Conservation (phyloP, 2,113 vertebrate species). For the Sciurus niger region DNA sequence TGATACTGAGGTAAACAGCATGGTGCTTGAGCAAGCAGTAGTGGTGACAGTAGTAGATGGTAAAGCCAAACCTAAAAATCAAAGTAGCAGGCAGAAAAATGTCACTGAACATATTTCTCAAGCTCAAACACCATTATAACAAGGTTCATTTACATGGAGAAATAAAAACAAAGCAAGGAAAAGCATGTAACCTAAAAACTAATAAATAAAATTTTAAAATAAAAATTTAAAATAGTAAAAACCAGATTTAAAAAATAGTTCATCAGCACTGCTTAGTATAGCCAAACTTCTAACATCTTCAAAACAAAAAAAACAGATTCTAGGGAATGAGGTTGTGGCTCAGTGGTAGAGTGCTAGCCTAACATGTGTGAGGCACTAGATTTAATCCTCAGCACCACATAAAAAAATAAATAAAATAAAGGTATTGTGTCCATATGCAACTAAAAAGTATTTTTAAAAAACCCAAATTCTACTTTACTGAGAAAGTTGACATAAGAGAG, state of each 20-base stretch:
- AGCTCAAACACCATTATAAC: slow-evolving; percentile 46
- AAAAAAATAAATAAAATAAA: too few relatives aligned
- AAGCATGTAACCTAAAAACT: slow-evolving; percentile 1
- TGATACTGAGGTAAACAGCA: slow-evolving; percentile 80
- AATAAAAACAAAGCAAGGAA: slow-evolving; percentile 50
- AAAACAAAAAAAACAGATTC: slow-evolving; percentile 13
- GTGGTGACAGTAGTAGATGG: slow-evolving; percentile 85
- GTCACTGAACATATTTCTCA: slow-evolving; percentile 42
- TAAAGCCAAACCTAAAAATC: slow-evolving; percentile 71
- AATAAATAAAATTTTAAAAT: background rate
- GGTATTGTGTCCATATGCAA: too few relatives aligned
- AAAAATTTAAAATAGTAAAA: slow-evolving; percentile 19
- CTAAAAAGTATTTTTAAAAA: too few relatives aligned
- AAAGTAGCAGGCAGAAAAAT: slow-evolving; percentile 59
- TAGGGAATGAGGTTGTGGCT: too few relatives aligned
- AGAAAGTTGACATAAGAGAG: background rate
- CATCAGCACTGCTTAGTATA: background rate
- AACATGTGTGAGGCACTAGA: too few relatives aligned
- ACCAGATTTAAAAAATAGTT: background rate
- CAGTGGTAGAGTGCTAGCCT: too few relatives aligned
- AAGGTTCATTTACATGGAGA: slow-evolving; percentile 31
- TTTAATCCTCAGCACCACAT: too few relatives aligned
- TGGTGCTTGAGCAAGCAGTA: slow-evolving; percentile 66
- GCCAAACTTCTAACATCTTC: background rate
- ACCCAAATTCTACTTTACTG: background rate